A percentile compares a stretch with the other conserved stretches of the same genome.
Conservation (phyloP, 2,113 vertebrate species). For the Panurus biarmicus region DNA sequence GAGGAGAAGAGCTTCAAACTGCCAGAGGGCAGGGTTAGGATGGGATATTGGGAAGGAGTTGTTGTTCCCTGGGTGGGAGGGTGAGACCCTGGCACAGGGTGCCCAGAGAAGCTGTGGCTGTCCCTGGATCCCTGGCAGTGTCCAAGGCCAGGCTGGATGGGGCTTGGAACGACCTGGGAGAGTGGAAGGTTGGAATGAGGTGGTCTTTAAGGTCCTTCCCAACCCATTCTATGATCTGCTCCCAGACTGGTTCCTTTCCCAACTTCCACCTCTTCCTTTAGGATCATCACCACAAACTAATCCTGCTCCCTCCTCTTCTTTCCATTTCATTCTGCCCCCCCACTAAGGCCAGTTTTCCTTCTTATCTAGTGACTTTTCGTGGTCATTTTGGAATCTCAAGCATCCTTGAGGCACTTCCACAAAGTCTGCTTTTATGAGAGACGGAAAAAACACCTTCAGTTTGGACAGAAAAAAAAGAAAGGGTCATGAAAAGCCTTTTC, state of each 20-base stretch:
- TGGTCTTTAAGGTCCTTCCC: not conserved
- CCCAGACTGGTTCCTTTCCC: not conserved
- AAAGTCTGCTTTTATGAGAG: not conserved
- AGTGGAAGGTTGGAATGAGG: not conserved
- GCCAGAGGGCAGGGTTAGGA: rapidly evolving
- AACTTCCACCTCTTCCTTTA: not conserved
- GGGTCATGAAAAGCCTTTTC: not conserved
- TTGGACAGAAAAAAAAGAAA: not conserved
- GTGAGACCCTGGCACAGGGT: not conserved
- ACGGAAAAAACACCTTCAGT: not conserved
- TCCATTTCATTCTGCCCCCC: not conserved
- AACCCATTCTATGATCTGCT: no score
- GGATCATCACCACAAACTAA: not conserved
- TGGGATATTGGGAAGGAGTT: not conserved
- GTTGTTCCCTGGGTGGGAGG: rapidly evolving
- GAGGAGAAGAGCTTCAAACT: not conserved
- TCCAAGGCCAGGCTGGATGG: rapidly evolving
- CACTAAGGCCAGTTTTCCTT: not conserved
- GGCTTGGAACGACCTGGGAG: rapidly evolving
- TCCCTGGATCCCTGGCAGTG: not conserved
- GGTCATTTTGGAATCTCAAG: not conserved
- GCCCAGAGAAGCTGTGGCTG: not conserved
- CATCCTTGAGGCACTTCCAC: not conserved
- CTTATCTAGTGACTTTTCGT: not conserved
- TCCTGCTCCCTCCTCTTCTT: not conserved